Base-by-base conservation (phyloP, 2,888 invertebrate species). In the Aethes cnicana region DNA sequence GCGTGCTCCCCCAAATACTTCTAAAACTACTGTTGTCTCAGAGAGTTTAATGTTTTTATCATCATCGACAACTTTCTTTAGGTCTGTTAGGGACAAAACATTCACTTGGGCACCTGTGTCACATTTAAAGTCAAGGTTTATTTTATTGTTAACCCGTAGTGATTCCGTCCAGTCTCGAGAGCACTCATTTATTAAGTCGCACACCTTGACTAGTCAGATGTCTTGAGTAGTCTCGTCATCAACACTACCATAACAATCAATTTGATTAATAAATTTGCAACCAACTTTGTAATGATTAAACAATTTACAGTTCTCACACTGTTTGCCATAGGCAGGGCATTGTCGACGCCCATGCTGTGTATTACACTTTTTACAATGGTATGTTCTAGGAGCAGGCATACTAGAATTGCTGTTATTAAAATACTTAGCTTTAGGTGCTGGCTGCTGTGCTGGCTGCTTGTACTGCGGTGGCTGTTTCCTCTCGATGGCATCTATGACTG, bases 101-200 rank as follows among this genome's bases (percentile, higher is more conserved):
- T 41, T 48, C n/a, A 48, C 33, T 26, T 48, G 48, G 2, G 48
- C 42, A 6, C 48, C 48, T 11, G 33, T 53, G 9, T 53, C 26
- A 35, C 41, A 28, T 9, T 53, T 47, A 41, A 39, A 41, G n/a
- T 14, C 14, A 12, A 32, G 6, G 5, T 6, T 12, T 30, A 21
- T 47, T 11, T 39, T 41, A 39, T 39, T 48, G 21, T 47, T 21
- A 3, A 37, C 18, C 16, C 16, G 23, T 33, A 46, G 17, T 21
- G 9, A 2, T 9, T 16, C 25, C 4, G 14, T 16, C 44, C 44
- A 46, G n/a, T n/a, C n/a, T n/a, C n/a, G n/a, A n/a, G n/a, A n/a
- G n/a, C n/a, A n/a, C 25, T 47, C 28, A 28, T 47, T 47, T 20
- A 6, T 33, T 16, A 16, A 17, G 17, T 25, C 25, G 25, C 11